These are phyloP conservation scores for Tyrannus savana DNA, from an alignment of 2,113 vertebrate genomes.

Conservation along the genomic window DNA sequence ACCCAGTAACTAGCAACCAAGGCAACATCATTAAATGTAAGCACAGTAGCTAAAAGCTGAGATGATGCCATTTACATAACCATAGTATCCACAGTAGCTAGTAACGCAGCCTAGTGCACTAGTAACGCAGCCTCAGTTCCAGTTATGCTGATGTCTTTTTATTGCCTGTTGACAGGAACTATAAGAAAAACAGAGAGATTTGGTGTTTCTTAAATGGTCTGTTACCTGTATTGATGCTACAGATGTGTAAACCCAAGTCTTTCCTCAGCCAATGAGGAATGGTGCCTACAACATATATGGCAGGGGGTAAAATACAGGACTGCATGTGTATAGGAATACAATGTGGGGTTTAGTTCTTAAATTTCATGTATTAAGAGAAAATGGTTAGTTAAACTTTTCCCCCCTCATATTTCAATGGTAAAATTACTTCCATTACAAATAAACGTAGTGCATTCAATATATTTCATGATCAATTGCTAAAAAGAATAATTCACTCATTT, in stretches of 20 bases:
- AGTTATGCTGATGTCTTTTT: background rate
- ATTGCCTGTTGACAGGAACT: background rate
- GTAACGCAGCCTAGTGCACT: no score
- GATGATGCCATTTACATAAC: no score
- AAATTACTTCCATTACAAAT: background rate
- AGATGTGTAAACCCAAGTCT: background rate
- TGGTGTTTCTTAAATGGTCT: background rate
- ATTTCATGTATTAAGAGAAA: background rate
- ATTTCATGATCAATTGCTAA: background rate
- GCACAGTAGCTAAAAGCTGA: background rate
- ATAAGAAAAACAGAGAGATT: background rate
- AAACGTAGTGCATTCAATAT: background rate
- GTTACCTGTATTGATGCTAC: background rate
- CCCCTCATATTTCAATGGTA: background rate
- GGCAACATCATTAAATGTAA: background rate
- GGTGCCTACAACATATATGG: background rate
- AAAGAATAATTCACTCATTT: background rate
- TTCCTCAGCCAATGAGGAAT: background rate
- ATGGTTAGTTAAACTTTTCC: background rate
- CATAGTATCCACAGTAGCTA: no score
- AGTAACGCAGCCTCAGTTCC: background rate
- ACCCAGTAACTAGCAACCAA: background rate
- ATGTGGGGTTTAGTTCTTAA: background rate
- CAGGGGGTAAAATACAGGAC: background rate
- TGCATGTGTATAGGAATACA: background rate